Base-by-base conservation (phyloP, 2,888 invertebrate genomes). In the Eristalis tenax region DNA sequence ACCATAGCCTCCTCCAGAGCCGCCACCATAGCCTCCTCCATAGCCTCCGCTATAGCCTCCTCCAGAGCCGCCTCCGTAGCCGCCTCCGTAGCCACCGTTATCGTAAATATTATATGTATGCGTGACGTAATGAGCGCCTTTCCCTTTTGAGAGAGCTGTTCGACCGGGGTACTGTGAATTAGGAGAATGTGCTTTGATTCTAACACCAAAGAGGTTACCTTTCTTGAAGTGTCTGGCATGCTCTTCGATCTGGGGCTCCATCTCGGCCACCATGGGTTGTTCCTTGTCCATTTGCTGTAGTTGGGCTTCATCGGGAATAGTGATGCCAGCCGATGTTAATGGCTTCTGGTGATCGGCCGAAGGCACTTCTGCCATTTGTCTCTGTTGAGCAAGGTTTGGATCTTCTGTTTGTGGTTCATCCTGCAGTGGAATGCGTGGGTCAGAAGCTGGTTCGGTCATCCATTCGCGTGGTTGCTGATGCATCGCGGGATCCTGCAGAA, bases 151-250 rank as follows among this genome's bases (percentile, higher is more conserved):
- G 8, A 28, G n/a, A 10, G 8, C 80, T 90, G 61, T 57, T 73
- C 81, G 89, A 81, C 69, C 83, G 77, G 74, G 57, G 61, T 32
- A 84, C 73, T 76, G 79, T 10, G 77, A 22, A 74, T 82, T 71
- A 81, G 76, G 50, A 50, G 77, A 81, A 73, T 89, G 88, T 56
- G 69, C 50, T 71, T 89, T 88, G 76, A 80, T 71, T 75, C 79
- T 89, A 66, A 92, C 90, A 32, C 91, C 92, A 90, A 89, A 91
- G 73, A 92, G 90, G 90, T 92, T 92, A 92, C 92, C 92, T 91
- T 91, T 92, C 22, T 83, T 87, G 32, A 83, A 83, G 56, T 68
- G 68, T 1, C 86, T 65, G 13, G 75, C 79, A 18, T 83, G 56
- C 13, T 83, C 87, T 18, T 87, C 87, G 10, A 23, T 59, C 61